These are phyloP conservation scores for Embiotoca jacksoni DNA, from an alignment of 2,113 vertebrate genomes.

Conservation along the genomic window DNA sequence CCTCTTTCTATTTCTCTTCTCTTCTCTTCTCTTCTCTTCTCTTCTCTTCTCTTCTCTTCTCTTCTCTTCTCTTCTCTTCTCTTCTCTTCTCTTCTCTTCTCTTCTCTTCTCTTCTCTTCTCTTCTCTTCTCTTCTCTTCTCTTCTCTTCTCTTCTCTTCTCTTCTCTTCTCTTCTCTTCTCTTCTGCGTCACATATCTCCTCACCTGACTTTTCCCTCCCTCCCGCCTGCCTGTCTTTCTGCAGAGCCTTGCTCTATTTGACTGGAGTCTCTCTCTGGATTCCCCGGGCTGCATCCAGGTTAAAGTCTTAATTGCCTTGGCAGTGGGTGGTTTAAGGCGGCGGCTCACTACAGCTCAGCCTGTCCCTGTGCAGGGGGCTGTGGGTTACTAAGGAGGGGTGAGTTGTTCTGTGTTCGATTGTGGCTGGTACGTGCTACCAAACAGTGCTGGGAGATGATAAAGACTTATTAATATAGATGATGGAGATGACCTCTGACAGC, in stretches of 20 bases:
- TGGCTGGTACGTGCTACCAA: slow-evolving; percentile 41
- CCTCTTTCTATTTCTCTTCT: slow-evolving; percentile 9
- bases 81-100: slow-evolving; percentile 13
- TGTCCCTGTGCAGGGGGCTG: slow-evolving; percentile 67
- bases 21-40: slow-evolving; percentile 22
- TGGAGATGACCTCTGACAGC: slow-evolving; percentile 77
- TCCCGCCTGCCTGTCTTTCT: slow-evolving; percentile 41
- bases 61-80: slow-evolving; percentile 21
- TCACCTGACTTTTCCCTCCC: neutral
- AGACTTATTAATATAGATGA: slow-evolving; percentile 82
- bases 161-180: slow-evolving; percentile 15
- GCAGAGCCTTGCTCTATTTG: slow-evolving; percentile 76
- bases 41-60: neutral
- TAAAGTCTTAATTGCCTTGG: slow-evolving; percentile 80
- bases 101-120: slow-evolving; percentile 13
- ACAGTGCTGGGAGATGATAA: slow-evolving; percentile 65
- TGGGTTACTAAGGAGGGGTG: slow-evolving; percentile 43
- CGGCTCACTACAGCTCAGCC: slow-evolving; percentile 72
- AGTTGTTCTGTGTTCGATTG: slow-evolving; percentile 65
- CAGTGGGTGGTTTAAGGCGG: slow-evolving; percentile 74
- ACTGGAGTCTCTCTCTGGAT: slow-evolving; percentile 73
- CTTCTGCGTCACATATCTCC: neutral
- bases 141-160: slow-evolving; percentile 1
- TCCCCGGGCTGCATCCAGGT: slow-evolving; percentile 78
- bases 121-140: slow-evolving; percentile 28